phyloP scores from a whole-genome alignment of 2,888 invertebrate genomes.

The Crossocerus cetratus region DNA sequence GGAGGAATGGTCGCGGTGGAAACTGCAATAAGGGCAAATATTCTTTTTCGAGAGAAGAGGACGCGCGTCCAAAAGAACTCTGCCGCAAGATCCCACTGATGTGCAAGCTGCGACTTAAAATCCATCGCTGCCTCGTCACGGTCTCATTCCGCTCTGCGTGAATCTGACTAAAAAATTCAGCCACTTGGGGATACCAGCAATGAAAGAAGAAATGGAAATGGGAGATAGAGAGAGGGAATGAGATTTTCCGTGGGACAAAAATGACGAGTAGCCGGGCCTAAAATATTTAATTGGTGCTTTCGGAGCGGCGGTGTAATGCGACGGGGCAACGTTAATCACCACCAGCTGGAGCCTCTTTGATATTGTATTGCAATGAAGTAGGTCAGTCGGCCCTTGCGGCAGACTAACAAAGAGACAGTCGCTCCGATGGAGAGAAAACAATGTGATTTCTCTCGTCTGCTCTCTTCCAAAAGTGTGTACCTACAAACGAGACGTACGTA shows the following conservation, averaged over 20 bases:
- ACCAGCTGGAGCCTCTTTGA: conserved; percentile 60
- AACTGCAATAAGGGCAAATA: too few species aligned
- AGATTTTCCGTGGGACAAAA: conserved; percentile 4
- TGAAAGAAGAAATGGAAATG: not conserved
- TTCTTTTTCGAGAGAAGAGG: too few species aligned
- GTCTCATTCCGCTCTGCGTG: not conserved
- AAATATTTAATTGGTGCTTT: conserved; percentile 63
- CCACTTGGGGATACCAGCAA: not conserved
- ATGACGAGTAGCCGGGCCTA: conserved; percentile 31
- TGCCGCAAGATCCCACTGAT: too few species aligned
- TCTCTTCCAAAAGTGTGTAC: too few species aligned
- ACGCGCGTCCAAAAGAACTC: too few species aligned
- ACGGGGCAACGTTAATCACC: conserved; percentile 39
- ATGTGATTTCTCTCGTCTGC: too few species aligned
- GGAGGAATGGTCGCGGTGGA: too few species aligned
- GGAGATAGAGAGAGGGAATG: not conserved
- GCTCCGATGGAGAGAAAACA: not conserved
- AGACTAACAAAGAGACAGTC: conserved; percentile 51
- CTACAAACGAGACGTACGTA: too few species aligned
- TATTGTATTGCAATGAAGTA: conserved; percentile 53
- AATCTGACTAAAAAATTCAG: not conserved
- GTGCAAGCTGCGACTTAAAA: too few species aligned
- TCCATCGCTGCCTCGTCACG: not conserved
- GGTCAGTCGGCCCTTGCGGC: conserved; percentile 31
- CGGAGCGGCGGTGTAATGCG: conserved; percentile 40